Percentiles rank a stretch among this genome's conserved stretches.
These are phyloP conservation scores for Doryteuthis pealeii DNA, from an alignment of 1,140 invertebrate genomes.

Conservation along the genomic window DNA sequence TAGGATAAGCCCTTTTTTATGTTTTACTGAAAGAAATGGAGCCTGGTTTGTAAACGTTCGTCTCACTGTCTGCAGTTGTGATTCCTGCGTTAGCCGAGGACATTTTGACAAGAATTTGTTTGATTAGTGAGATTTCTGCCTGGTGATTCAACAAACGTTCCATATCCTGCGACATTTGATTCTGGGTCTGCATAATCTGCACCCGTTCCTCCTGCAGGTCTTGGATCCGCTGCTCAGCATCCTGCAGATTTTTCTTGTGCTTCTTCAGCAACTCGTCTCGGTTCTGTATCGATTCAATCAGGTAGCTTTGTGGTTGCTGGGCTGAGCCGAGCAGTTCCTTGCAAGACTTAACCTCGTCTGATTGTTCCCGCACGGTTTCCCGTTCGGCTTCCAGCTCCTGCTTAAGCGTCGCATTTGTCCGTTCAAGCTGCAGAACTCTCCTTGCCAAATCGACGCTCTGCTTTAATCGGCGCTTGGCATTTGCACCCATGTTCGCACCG, in stretches of 20 bases:
- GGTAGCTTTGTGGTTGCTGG: slow-evolving; percentile 58
- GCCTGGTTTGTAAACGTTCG: no score
- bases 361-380: background rate
- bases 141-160: slow-evolving; percentile 55
- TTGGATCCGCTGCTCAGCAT: slow-evolving; percentile 24
- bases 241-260: slow-evolving; percentile 33
- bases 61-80: no score
- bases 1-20: no score
- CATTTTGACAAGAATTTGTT: slow-evolving; percentile 50
- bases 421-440: slow-evolving; percentile 56
- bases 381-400: slow-evolving; percentile 54
- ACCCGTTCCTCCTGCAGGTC: slow-evolving; percentile 46
- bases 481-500: slow-evolving; percentile 58
- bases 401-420: slow-evolving; percentile 50
- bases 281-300: slow-evolving; percentile 52
- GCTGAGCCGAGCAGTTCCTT: slow-evolving; percentile 53
- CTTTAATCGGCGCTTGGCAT: slow-evolving; percentile 56
- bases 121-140: slow-evolving; percentile 56
- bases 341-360: slow-evolving; percentile 45
- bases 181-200: slow-evolving; percentile 47
- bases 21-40: no score
- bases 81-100: slow-evolving; percentile 26
- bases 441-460: slow-evolving; percentile 59
- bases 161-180: slow-evolving; percentile 57
- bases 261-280: slow-evolving; percentile 51